Conservation (phyloP, 2,113 vertebrate species). For the Macquaria australasica region DNA sequence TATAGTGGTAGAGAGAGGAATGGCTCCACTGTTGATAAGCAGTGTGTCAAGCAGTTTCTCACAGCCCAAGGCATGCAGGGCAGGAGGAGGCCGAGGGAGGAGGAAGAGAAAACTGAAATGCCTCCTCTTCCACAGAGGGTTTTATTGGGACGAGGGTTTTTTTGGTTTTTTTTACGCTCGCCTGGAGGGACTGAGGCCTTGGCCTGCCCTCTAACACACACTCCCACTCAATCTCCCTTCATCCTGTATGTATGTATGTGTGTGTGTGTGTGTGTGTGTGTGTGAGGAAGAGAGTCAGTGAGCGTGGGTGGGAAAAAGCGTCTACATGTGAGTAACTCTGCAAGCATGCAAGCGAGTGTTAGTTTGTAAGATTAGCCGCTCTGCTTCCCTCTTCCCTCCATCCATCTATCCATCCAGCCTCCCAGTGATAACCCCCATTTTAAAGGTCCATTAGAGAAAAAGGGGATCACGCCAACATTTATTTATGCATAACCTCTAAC, state of each 20-base stretch:
- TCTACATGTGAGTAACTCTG: conserved; percentile 57
- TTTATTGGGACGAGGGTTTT: conserved; percentile 52
- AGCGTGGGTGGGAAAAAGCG: conserved; percentile 55
- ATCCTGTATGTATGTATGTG: conserved; percentile 26
- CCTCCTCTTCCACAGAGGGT: conserved; percentile 40
- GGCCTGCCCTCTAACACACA: conserved; percentile 66
- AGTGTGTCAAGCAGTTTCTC: conserved; percentile 62
- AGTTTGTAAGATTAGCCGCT: conserved; percentile 22
- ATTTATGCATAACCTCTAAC: conserved; percentile 56
- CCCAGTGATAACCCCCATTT: conserved; percentile 3
- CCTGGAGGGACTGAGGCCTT: conserved; percentile 64
- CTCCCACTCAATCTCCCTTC: conserved; percentile 69
- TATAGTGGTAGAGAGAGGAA: not conserved
- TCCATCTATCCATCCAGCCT: not conserved
- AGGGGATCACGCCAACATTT: conserved; percentile 42
- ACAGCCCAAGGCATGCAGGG: conserved; percentile 62
- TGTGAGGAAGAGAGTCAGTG: conserved; percentile 3
- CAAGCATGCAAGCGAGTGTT: conserved; percentile 27
- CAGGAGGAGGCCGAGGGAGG: conserved; percentile 43
- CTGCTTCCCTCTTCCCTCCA: not conserved
- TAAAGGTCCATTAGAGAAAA: conserved; percentile 48
- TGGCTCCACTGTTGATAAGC: conserved; percentile 68
- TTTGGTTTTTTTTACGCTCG: conserved; percentile 48
- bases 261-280: conserved; percentile 25
- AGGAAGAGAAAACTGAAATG: conserved; percentile 52